These are phyloP conservation scores for Lysandra coridon DNA, from an alignment of 2,888 invertebrate species.

Conservation along the genomic window DNA sequence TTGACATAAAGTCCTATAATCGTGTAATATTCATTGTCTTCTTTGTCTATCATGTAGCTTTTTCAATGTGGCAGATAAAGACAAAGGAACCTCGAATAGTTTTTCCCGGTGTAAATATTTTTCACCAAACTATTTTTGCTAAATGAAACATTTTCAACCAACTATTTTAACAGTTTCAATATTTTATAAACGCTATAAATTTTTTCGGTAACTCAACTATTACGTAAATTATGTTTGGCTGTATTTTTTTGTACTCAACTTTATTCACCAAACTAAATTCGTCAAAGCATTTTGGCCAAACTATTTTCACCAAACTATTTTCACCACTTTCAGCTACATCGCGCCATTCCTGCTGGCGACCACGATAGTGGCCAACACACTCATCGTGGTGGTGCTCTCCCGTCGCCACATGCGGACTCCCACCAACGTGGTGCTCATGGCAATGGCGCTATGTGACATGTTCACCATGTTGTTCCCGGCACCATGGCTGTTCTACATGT, in stretches of 20 bases:
- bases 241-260: neutral
- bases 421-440: constrained; percentile 94
- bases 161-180: no score
- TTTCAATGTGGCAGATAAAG: no score
- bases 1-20: no score
- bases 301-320: neutral
- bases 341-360: constrained; percentile 92
- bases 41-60: no score
- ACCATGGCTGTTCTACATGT: constrained; percentile 95
- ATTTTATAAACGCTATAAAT: no score
- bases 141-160: no score
- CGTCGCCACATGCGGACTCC: constrained; percentile 95
- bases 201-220: neutral
- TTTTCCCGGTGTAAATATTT: no score
- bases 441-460: constrained; percentile 98
- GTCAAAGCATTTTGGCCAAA: neutral
- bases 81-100: no score
- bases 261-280: neutral
- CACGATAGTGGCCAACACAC: constrained; percentile 93
- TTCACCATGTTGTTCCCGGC: constrained; percentile 94
- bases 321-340: constrained; percentile 74
- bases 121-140: no score
- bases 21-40: no score
- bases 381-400: constrained; percentile 94
- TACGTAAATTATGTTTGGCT: no score